Evolutionary conservation across 2,113 vertebrate species (phyloP), one percentile per base, ranked within the genome.

Genomic region (Epinephelus moara): DNA sequence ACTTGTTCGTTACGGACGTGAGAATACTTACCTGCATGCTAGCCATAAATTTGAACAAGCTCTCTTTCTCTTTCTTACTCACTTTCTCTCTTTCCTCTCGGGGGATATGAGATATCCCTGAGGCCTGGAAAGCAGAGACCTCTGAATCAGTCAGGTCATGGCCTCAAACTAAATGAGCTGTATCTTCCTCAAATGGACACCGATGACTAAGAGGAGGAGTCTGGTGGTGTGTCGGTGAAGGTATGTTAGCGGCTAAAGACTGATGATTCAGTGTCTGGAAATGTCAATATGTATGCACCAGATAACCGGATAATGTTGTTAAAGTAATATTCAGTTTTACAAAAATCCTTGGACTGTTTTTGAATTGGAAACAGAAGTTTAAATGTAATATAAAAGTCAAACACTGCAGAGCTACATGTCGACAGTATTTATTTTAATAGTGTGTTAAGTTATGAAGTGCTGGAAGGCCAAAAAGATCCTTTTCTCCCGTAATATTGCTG

Each of bases 151-250:
- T 55, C 47, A 53, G 88, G 89, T 87, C 84, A 81, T 14, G 80
- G 77, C 76, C 78, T 87, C 80, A 9, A 56, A 62, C 68, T 89
- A 87, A 91, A 90, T 89, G 85, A 90, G 85, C 81, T 89, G 86
- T 67, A 85, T 87, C 80, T 80, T 47, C 25, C 78, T 81, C 77
- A 89, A 68, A 87, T 82, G 75, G 88, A 73, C 74, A 75, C 42
- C 78, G 78, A 82, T 81, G 57, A 78, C 71, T 47, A 37, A 69
- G 67, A 62, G 11, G 33, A 45, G 40, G 70, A 15, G 50, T 71
- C 72, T 78, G 64, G 70, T 60, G 66, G 53, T 23, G 0, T 74
- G 75, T 71, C 67, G 81, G 49, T 59, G 50, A 79, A 55, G n/a
- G 55, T 23, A 52, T 67, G 15, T 0, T 13, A 71, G 60, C 2